Evolutionary conservation across 2,797 vertebrate genomes (phyloP).

Genomic region (Malurus leucopterus): DNA sequence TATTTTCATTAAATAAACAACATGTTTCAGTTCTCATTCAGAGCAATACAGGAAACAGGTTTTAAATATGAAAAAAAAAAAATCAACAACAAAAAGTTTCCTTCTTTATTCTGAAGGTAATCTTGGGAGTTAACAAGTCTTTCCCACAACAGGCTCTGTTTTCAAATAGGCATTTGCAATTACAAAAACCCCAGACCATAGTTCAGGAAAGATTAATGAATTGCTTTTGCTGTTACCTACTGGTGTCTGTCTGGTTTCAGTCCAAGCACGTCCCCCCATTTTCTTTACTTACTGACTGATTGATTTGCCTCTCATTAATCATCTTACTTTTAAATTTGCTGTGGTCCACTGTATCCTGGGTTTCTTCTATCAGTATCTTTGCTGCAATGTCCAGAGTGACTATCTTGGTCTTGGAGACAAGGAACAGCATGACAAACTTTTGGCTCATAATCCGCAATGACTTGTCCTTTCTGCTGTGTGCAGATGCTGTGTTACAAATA

Average conservation of each 20-base stretch:
- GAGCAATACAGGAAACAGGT: not conserved
- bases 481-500: constrained; percentile 71
- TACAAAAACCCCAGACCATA: not conserved
- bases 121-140: not conserved
- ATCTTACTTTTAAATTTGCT: constrained; percentile 96
- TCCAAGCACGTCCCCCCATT: not conserved
- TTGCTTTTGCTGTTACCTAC: not conserved
- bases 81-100: not conserved
- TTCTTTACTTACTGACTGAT: not conserved
- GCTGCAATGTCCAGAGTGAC: constrained; percentile 89
- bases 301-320: not conserved
- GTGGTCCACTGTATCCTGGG: constrained; percentile 84
- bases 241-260: not conserved
- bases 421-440: constrained; percentile 96
- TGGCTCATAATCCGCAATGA: constrained; percentile 95
- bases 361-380: constrained; percentile 90
- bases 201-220: not conserved
- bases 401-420: constrained; percentile 88
- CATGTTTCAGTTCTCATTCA: not conserved
- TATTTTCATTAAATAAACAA: not conserved
- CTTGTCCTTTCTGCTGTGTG: constrained; percentile 91
- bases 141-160: not conserved
- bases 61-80: not conserved
- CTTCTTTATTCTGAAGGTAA: not conserved
- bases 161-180: not conserved